These are phyloP conservation scores for Venusia cambrica DNA, from an alignment of 2,888 invertebrate genomes.

Conservation along the genomic window DNA sequence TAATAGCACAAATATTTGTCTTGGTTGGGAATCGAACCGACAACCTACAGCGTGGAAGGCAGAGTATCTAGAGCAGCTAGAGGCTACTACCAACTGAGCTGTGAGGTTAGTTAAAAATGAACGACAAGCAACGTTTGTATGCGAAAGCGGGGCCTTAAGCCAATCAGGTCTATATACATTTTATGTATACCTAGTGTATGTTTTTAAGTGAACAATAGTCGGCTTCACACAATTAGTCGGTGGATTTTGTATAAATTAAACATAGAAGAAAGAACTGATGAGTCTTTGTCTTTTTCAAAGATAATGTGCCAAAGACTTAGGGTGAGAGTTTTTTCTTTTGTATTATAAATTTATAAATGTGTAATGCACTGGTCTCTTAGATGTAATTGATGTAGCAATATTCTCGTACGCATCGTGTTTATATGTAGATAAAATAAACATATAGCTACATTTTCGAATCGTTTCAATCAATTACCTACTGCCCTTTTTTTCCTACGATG, in stretches of 20 bases:
- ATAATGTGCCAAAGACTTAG: slow-evolving; percentile 79
- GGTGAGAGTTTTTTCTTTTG: slow-evolving; percentile 60
- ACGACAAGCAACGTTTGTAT: too few relatives aligned
- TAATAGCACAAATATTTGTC: too few relatives aligned
- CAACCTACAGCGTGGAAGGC: too few relatives aligned
- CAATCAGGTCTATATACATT: too few relatives aligned
- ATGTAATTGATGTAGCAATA: slow-evolving; percentile 68
- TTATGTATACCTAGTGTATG: too few relatives aligned
- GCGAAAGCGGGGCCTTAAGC: too few relatives aligned
- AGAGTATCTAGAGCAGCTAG: too few relatives aligned
- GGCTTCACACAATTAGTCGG: too few relatives aligned
- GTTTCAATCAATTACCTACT: neutral
- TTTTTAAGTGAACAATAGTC: too few relatives aligned
- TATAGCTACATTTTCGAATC: slow-evolving; percentile 68
- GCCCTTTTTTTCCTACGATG: neutral
- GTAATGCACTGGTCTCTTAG: slow-evolving; percentile 77
- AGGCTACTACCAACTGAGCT: too few relatives aligned
- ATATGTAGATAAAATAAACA: slow-evolving; percentile 76
- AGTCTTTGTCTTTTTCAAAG: slow-evolving; percentile 78
- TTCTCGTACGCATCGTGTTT: slow-evolving; percentile 71
- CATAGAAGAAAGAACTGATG: slow-evolving; percentile 58
- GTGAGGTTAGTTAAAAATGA: too few relatives aligned
- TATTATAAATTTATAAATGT: slow-evolving; percentile 52
- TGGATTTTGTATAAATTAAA: neutral
- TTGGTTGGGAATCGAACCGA: too few relatives aligned